These are phyloP conservation scores for Monarcha castaneiventris DNA, from an alignment of 2,113 vertebrate genomes.

Conservation along the genomic window DNA sequence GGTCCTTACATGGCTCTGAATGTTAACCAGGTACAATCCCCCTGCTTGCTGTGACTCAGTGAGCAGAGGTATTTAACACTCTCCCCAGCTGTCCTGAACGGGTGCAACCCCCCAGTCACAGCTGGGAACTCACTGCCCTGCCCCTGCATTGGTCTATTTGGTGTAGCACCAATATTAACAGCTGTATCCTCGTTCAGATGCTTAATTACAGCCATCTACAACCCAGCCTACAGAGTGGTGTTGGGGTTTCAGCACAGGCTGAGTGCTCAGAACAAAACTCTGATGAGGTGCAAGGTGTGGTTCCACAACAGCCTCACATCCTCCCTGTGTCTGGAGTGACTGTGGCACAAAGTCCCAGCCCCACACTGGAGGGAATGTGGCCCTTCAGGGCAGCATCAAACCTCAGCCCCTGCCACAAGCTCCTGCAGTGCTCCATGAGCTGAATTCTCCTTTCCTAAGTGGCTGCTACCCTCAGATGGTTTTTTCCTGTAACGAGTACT, in stretches of 20 bases:
- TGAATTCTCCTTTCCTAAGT: background rate
- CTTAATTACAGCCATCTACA: background rate
- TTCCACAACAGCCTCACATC: background rate
- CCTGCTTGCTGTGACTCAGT: background rate
- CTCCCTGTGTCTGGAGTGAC: background rate
- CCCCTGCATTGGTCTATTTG: background rate
- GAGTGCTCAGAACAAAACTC: background rate
- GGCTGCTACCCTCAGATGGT: background rate
- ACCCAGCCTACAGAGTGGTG: rapidly evolving
- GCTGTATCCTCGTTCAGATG: background rate
- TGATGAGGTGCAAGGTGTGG: rapidly evolving
- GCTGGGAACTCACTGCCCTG: background rate
- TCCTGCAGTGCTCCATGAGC: background rate
- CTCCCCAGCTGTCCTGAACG: background rate
- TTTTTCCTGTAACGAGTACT: background rate
- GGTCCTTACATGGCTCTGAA: background rate
- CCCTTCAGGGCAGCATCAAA: background rate
- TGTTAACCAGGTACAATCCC: background rate
- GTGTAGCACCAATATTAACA: background rate
- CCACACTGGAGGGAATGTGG: background rate
- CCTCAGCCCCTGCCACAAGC: background rate
- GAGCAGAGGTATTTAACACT: background rate
- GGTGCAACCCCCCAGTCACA: background rate
- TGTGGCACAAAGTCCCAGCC: background rate
- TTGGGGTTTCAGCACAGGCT: background rate